Evolutionary conservation across 2,888 invertebrate species (phyloP).

Genomic region (Zhuqinia jingwanae): DNA sequence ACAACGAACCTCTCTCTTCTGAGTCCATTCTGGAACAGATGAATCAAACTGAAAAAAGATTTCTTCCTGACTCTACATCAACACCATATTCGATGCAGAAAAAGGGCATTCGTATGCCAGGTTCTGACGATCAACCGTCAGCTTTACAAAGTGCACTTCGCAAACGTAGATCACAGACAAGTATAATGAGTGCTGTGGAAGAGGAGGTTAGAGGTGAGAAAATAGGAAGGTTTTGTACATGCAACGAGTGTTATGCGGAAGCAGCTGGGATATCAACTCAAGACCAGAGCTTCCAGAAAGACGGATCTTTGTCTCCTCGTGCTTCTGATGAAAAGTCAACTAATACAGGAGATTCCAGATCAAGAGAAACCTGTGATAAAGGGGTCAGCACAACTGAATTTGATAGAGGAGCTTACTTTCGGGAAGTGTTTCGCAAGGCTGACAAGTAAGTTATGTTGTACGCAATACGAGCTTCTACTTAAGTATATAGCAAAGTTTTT

Average conservation of each 20-base stretch:
- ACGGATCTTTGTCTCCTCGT: neutral
- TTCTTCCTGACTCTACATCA: slow-evolving; percentile 75
- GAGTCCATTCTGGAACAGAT: slow-evolving; percentile 78
- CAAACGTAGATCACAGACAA: slow-evolving; percentile 37
- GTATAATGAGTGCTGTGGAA: slow-evolving; percentile 61
- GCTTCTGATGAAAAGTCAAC: slow-evolving; percentile 40
- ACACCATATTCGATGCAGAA: slow-evolving; percentile 22
- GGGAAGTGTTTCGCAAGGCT: slow-evolving; percentile 40
- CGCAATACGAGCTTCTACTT: neutral
- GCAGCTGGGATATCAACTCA: slow-evolving; percentile 64
- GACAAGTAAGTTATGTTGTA: slow-evolving; percentile 42
- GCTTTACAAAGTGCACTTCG: slow-evolving; percentile 44
- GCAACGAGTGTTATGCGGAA: slow-evolving; percentile 77
- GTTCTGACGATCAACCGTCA: slow-evolving; percentile 33
- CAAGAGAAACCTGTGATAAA: slow-evolving; percentile 45
- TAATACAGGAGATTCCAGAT: neutral
- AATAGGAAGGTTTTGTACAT: slow-evolving; percentile 72
- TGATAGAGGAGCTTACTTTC: slow-evolving; percentile 40
- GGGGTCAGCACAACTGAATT: slow-evolving; percentile 35
- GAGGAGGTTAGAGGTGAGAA: slow-evolving; percentile 70
- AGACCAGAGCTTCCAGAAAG: neutral
- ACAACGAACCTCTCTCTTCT: slow-evolving; percentile 68
- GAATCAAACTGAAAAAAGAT: slow-evolving; percentile 79
- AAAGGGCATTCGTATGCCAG: slow-evolving; percentile 22
- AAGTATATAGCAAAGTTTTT: neutral